These are phyloP conservation scores for Linnaemya vulpina DNA, from an alignment of 2,888 invertebrate genomes.

Conservation along the genomic window DNA sequence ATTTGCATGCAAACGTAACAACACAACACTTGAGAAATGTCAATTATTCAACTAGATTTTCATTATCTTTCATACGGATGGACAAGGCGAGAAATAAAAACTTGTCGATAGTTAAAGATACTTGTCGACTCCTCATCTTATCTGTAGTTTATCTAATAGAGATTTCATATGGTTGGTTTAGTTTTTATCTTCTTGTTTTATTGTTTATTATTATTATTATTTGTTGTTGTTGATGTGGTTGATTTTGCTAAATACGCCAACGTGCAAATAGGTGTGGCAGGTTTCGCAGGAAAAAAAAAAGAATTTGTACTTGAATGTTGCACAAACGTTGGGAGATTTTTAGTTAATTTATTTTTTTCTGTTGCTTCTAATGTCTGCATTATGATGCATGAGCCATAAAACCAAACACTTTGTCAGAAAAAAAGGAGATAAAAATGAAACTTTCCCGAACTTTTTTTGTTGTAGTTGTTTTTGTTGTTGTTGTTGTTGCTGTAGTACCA, in stretches of 20 bases:
- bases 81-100: constrained; percentile 13
- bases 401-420: constrained; percentile 39
- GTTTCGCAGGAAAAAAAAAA: constrained; percentile 11
- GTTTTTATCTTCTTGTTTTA: background rate
- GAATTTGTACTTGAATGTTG: constrained; percentile 52
- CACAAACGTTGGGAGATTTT: background rate
- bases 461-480: too few species aligned
- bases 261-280: constrained; percentile 68
- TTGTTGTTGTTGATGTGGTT: constrained; percentile 44
- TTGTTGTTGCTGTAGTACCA: background rate
- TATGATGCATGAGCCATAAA: constrained; percentile 49
- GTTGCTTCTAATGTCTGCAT: constrained; percentile 12
- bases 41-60: constrained; percentile 62
- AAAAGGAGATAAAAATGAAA: background rate
- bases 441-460: constrained; percentile 22
- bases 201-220: background rate
- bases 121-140: constrained; percentile 49
- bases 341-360: background rate
- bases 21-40: constrained; percentile 64
- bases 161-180: constrained; percentile 38
- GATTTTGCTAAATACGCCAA: constrained; percentile 67
- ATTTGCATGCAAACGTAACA: constrained; percentile 56
- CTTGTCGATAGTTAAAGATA: constrained; percentile 58
- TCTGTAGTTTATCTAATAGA: constrained; percentile 60
- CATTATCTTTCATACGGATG: constrained; percentile 30